phyloP scores from a whole-genome alignment of 2,797 vertebrate species.

The Halcyon leucocephala region DNA sequence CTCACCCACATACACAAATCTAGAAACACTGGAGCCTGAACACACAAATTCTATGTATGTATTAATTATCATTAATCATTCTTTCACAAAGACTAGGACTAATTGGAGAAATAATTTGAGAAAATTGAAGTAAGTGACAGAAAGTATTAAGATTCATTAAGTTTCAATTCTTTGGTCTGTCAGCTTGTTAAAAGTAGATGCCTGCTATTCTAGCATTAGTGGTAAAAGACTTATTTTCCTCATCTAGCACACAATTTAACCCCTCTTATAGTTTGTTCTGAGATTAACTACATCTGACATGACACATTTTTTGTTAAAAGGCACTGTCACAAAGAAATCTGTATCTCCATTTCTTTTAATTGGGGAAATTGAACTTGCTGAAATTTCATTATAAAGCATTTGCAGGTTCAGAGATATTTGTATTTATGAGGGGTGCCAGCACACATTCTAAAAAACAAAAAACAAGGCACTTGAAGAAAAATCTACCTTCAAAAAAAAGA shows the following conservation, averaged over 20 bases:
- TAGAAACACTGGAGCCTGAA: slow-evolving; percentile 49
- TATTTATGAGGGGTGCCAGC: not conserved
- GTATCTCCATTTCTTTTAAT: not conserved
- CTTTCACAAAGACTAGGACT: slow-evolving; percentile 75
- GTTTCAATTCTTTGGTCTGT: slow-evolving; percentile 73
- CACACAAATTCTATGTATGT: slow-evolving; percentile 72
- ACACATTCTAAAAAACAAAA: not conserved
- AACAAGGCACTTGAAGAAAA: not conserved
- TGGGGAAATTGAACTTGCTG: slow-evolving; percentile 6
- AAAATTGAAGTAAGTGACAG: slow-evolving; percentile 74
- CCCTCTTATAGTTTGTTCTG: slow-evolving; percentile 12
- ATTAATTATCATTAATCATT: slow-evolving; percentile 81
- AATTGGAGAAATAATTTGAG: slow-evolving; percentile 80
- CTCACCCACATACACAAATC: slow-evolving; percentile 28
- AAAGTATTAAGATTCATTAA: slow-evolving; percentile 78
- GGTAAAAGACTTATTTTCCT: slow-evolving; percentile 12
- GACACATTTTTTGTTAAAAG: not conserved
- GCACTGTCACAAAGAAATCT: not conserved
- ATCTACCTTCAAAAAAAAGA: not conserved
- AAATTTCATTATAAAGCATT: not conserved
- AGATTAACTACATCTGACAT: slow-evolving; percentile 18
- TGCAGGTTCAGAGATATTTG: not conserved
- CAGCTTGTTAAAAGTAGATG: slow-evolving; percentile 73
- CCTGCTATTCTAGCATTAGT: slow-evolving; percentile 40
- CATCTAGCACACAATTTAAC: slow-evolving; percentile 29